Conservation (phyloP, 2,888 invertebrate species). For the Noctua fimbriata region DNA sequence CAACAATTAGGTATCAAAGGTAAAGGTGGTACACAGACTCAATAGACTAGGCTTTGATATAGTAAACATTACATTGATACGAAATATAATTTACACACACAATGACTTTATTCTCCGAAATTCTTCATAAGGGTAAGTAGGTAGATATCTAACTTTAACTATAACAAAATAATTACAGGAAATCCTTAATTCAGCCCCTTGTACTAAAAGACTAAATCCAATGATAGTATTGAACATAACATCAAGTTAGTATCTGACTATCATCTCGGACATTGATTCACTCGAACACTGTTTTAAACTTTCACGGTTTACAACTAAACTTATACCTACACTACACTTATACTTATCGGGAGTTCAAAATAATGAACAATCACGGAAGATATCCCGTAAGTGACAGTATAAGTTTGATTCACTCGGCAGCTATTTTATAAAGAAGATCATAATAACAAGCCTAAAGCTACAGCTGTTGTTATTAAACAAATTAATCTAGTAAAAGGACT, state of each 20-base stretch:
- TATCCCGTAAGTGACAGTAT: too few species aligned
- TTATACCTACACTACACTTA: too few species aligned
- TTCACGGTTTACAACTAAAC: too few species aligned
- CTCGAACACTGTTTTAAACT: too few species aligned
- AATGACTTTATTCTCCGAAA: not conserved
- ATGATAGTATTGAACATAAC: not conserved
- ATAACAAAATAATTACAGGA: too few species aligned
- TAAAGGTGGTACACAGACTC: not conserved
- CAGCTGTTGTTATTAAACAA: not conserved
- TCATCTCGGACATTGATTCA: not conserved
- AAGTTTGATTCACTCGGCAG: too few species aligned
- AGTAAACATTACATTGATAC: not conserved
- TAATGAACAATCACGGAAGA: too few species aligned
- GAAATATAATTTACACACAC: not conserved
- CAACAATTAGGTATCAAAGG: not conserved
- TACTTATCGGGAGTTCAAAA: too few species aligned
- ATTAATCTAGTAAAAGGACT: not conserved
- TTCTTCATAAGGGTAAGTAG: not conserved
- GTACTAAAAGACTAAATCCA: too few species aligned
- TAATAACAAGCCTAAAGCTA: too few species aligned
- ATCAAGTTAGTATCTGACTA: not conserved
- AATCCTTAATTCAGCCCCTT: too few species aligned
- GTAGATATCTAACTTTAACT: not conserved
- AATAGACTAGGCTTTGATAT: not conserved
- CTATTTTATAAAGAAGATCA: too few species aligned